Base-by-base conservation (phyloP, 1,140 invertebrate species). In the Atopsyche davidsoni region DNA sequence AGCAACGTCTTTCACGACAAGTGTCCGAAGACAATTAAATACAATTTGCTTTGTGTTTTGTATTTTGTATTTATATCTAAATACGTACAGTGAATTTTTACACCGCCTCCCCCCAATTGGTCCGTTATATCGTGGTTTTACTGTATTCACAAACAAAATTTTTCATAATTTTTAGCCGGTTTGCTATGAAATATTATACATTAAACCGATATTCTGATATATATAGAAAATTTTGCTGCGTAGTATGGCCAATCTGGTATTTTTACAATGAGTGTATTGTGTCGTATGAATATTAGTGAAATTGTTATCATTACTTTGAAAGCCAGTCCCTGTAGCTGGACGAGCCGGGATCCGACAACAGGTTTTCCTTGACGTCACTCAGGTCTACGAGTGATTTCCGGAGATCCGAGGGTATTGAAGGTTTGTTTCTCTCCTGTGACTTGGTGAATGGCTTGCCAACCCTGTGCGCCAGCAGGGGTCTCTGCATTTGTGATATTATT, bases 291-390 rank as follows among this genome's bases (percentile, higher is more conserved):
- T n/a, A 25, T 23, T 40, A 25, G 11, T 35, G 4, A 46, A 38
- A 43, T 47, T 47, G 9, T 51, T 18, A 31, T 34, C 16, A 40
- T 68, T 64, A 81, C 80, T 77, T 79, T 17, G 75, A 61, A 2
- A 82, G 59, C 80, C 80, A 82, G 51, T 80, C 67, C 64, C 79
- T 77, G 55, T 82, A 82, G 55, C 72, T 70, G 4, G 67, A 66
- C 13, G 79, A 81, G 14, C 80, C 80, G 50, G 78, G 73, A 58
- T 82, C 80, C 4, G 73, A 68, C 24, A 81, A 60, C 22, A 81
- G 60, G 51, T 74, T 70, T 35, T 78, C 75, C 44, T 73, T 72
- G 24, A 68, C 57, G 2, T 67, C 67, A 68, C 19, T 68, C 58
- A 7, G 56, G 32, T 50, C 53, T 39, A 28, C n/a, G 54, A 42